These are phyloP conservation scores for Macaria liturata DNA, from an alignment of 2,888 invertebrate genomes.

Conservation along the genomic window DNA sequence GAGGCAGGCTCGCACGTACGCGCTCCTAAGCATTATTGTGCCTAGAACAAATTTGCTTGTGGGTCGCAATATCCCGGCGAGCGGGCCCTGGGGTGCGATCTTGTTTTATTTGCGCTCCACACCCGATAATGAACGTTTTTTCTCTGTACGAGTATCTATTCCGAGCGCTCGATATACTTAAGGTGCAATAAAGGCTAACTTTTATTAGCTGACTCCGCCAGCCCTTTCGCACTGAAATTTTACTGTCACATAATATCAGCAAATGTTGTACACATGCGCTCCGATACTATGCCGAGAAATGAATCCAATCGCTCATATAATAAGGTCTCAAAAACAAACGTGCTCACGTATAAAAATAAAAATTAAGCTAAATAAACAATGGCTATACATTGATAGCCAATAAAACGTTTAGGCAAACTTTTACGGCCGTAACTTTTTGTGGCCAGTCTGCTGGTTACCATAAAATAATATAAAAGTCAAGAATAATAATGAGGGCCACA, in stretches of 20 bases:
- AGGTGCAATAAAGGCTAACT: conserved; percentile 67
- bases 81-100: conserved; percentile 71
- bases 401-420: conserved; percentile 59
- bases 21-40: conserved; percentile 73
- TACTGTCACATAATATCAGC: conserved; percentile 55
- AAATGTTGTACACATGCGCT: conserved; percentile 48
- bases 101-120: conserved; percentile 73
- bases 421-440: conserved; percentile 51
- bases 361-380: conserved; percentile 62
- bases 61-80: conserved; percentile 77
- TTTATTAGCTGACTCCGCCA: conserved; percentile 45
- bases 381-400: conserved; percentile 56
- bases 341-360: conserved; percentile 37
- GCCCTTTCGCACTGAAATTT: conserved; percentile 53
- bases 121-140: conserved; percentile 78
- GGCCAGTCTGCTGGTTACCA: conserved; percentile 41
- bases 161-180: conserved; percentile 67
- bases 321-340: conserved; percentile 43
- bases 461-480: conserved; percentile 35
- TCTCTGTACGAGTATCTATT: conserved; percentile 53
- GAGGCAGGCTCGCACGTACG: conserved; percentile 54
- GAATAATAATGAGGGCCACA: conserved; percentile 35
- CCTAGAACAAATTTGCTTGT: conserved; percentile 79
- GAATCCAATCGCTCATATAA: conserved; percentile 30
- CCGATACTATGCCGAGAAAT: conserved; percentile 33